Conservation (phyloP, 1,140 invertebrate species). For the Drosophila cardini region DNA sequence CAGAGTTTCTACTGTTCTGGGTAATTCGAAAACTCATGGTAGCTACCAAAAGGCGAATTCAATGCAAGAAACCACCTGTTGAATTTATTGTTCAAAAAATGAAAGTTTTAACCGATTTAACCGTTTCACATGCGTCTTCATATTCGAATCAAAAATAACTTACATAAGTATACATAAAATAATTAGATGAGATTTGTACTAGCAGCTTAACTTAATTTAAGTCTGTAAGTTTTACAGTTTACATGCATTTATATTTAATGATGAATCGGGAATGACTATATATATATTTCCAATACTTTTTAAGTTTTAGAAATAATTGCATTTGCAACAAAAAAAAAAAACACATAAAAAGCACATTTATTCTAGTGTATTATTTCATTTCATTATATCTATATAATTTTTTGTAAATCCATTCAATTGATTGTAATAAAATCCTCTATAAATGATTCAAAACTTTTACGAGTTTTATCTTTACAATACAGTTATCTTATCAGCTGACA, state of each 20-base stretch:
- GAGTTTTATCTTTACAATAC: not conserved
- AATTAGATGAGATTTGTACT: slow-evolving; percentile 57
- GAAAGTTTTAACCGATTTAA: slow-evolving; percentile 3
- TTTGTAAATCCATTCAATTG: slow-evolving; percentile 71
- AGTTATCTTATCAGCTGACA: not conserved
- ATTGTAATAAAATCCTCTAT: slow-evolving; percentile 70
- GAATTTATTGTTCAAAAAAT: slow-evolving; percentile 56
- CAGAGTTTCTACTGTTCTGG: slow-evolving; percentile 55
- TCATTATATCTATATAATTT: slow-evolving; percentile 69
- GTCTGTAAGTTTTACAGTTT: slow-evolving; percentile 68
- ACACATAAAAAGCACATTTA: slow-evolving; percentile 56
- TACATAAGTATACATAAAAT: slow-evolving; percentile 48
- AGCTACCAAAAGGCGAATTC: slow-evolving; percentile 65
- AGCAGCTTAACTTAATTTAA: slow-evolving; percentile 54
- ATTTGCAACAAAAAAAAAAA: slow-evolving; percentile 64
- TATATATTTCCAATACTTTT: slow-evolving; percentile 57
- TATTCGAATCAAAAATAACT: slow-evolving; percentile 69
- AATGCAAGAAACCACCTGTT: slow-evolving; percentile 80
- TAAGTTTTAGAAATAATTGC: slow-evolving; percentile 65
- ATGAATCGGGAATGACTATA: slow-evolving; percentile 49
- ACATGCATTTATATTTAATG: slow-evolving; percentile 76
- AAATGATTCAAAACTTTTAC: slow-evolving; percentile 17
- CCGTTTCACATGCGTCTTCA: slow-evolving; percentile 44
- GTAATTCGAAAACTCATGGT: slow-evolving; percentile 51
- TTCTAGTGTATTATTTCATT: slow-evolving; percentile 67